Base-by-base conservation (phyloP, 2,797 vertebrate species). In the Heteromormyrus szaboi region DNA sequence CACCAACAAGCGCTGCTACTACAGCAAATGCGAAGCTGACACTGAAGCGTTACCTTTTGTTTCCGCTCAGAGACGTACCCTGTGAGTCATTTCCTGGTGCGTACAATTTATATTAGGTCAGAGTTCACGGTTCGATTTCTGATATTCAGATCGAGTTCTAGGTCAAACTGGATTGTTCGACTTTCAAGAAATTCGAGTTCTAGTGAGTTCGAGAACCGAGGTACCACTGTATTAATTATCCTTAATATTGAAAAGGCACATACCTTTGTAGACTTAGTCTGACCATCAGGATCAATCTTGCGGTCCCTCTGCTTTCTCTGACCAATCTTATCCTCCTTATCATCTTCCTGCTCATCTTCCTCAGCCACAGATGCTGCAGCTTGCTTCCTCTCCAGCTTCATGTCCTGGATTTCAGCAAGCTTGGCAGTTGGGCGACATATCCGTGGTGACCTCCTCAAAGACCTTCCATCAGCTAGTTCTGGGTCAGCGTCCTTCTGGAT, bases 371-470 rank as follows among this genome's bases (percentile, higher is more conserved):
- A 93, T 8, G 94, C 93, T 0, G 85, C 86, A 65, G 72, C 53
- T 68, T 93, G 95, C 48, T 95, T 94, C 90, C 96, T 98, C 89
- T 99, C 97, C 3, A 91, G 81, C 92, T 96, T 98, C 91, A 95
- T 96, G 92, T 97, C 97, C 14, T 96, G 95, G 89, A 97, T 96
- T 91, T 98, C 97, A 0, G 96, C 97, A 0, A 95, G 92, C 93
- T 99, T 99, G 0, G 95, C 94, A 0, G 97, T 97, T 0, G 98
- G 98, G 88, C 97, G 96, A 72, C 97, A 98, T 92, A 99, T 99
- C 91, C 98, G 96, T 0, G 98, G 97, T 0, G 98, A 99, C 0
- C 98, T 94, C 81, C 98, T 94, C 0, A 99, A 94, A 0, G 97
- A 97, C 37, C 95, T 94, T 2, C 96, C 96, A 0, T 93, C 88